A percentile compares a stretch with the other conserved stretches of the same genome.
phyloP scores from a whole-genome alignment of 2,797 vertebrate genomes.

The Tadarida brasiliensis region DNA sequence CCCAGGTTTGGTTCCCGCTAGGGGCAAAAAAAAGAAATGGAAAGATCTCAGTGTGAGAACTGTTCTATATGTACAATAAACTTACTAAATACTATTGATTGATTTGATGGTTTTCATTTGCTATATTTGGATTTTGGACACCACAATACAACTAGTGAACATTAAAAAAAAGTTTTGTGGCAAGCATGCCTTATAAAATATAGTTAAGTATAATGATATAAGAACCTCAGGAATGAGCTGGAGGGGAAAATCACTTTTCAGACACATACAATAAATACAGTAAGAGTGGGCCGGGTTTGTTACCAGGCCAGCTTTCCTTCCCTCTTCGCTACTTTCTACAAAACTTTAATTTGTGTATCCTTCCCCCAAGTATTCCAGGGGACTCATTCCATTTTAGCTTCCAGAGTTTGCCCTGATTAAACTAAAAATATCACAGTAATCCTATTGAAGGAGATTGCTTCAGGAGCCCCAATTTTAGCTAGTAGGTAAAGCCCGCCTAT shows the following conservation, averaged over 20 bases:
- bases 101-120: background rate
- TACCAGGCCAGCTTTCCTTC: background rate
- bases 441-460: background rate
- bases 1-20: too few species aligned
- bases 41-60: background rate
- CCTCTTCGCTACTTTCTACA: background rate
- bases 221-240: background rate
- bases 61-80: background rate
- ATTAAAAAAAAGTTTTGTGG: background rate
- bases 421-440: background rate
- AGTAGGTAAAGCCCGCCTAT: background rate
- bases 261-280: background rate
- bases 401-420: background rate
- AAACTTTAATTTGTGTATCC: rapidly evolving
- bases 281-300: too few species aligned
- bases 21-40: too few species aligned
- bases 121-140: background rate
- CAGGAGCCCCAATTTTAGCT: background rate
- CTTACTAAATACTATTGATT: background rate
- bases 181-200: background rate
- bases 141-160: background rate
- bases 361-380: background rate
- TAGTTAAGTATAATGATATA: background rate
- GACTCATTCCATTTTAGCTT: background rate
- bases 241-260: background rate